A percentile compares a stretch with the other conserved stretches of the same genome.
Conservation (phyloP, 1,140 invertebrate species). For the Tetramorium alpestre region DNA sequence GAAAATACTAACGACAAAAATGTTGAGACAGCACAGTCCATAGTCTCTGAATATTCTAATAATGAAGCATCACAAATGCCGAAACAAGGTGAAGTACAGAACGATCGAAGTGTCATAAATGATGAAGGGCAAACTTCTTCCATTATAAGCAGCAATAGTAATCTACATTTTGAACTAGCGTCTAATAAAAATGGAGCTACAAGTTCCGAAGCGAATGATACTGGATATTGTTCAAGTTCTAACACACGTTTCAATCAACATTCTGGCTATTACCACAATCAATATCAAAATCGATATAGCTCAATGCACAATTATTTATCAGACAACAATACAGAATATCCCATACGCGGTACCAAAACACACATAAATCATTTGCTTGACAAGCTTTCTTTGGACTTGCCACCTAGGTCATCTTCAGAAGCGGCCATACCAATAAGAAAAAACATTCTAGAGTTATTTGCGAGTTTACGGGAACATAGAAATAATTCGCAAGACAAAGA, state of each 20-base stretch:
- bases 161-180: slow-evolving; percentile 13
- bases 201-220: slow-evolving; percentile 26
- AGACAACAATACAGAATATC: slow-evolving; percentile 59
- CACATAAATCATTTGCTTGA: slow-evolving; percentile 82
- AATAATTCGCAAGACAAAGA: slow-evolving; percentile 65
- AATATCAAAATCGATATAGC: slow-evolving; percentile 29
- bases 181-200: slow-evolving; percentile 66
- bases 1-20: slow-evolving; percentile 53
- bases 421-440: slow-evolving; percentile 70
- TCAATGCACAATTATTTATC: slow-evolving; percentile 18
- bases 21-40: not conserved
- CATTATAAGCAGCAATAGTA: slow-evolving; percentile 31
- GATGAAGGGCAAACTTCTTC: slow-evolving; percentile 49
- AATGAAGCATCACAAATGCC: slow-evolving; percentile 28
- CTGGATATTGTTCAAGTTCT: not conserved
- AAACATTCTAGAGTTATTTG: slow-evolving; percentile 77
- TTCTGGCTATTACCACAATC: slow-evolving; percentile 34
- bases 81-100: not conserved
- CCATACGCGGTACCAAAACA: slow-evolving; percentile 78
- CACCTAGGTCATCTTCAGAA: slow-evolving; percentile 61
- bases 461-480: slow-evolving; percentile 67
- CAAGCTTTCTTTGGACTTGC: slow-evolving; percentile 78
- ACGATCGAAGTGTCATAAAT: not conserved
- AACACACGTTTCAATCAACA: not conserved
- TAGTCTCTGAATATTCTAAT: not conserved